Conservation (phyloP, 2,113 vertebrate genomes). For the Misgurnus anguillicaudatus region DNA sequence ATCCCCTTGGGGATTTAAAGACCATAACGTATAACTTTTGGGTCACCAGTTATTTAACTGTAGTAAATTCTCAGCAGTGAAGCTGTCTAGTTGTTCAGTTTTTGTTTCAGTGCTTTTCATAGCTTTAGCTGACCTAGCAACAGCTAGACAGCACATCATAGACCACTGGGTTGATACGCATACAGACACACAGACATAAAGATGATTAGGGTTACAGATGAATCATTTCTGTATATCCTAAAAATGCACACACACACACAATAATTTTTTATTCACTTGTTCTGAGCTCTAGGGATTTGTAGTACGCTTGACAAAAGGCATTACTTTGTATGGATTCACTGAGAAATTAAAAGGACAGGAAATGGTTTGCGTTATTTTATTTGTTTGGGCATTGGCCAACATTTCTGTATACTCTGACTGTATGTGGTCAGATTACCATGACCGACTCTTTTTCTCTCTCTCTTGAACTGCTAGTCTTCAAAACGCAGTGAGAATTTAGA, state of each 20-base stretch:
- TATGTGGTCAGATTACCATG: too few relatives aligned
- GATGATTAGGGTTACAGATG: not conserved
- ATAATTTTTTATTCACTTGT: not conserved
- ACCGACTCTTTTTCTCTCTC: too few relatives aligned
- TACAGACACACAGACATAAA: not conserved
- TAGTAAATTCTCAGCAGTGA: not conserved
- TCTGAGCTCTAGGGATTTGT: not conserved
- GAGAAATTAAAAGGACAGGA: too few relatives aligned
- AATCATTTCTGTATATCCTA: not conserved
- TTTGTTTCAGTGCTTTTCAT: not conserved
- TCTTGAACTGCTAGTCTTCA: too few relatives aligned
- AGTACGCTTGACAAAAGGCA: too few relatives aligned
- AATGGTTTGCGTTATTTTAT: too few relatives aligned
- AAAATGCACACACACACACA: not conserved
- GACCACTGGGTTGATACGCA: not conserved
- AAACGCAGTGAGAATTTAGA: too few relatives aligned
- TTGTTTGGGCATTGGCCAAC: too few relatives aligned
- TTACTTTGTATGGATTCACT: not conserved
- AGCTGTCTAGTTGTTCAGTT: not conserved
- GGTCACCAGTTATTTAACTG: too few relatives aligned
- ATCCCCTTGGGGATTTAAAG: too few relatives aligned
- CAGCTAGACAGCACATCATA: not conserved
- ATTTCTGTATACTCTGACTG: too few relatives aligned
- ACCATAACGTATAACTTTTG: too few relatives aligned
- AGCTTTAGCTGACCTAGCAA: not conserved